Base-by-base conservation (phyloP, 2,797 vertebrate species). In the Gadopsis marmoratus region DNA sequence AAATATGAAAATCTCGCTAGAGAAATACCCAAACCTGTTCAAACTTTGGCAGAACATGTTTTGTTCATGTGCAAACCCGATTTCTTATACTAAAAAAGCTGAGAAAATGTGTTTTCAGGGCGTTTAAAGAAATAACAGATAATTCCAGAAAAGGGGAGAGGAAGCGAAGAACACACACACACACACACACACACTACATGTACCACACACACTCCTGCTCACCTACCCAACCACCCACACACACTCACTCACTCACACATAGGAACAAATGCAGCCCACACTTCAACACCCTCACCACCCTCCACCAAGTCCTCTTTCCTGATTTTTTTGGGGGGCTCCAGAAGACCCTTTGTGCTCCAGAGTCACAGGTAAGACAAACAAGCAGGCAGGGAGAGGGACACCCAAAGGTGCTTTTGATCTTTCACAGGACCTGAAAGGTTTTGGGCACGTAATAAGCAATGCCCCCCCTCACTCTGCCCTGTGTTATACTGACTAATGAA, bases 191-290 rank as follows among this genome's bases (percentile, higher is more conserved):
- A 71, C 31, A 68, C 10, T 48, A 1, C 11, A 4, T 35, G 7
- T 53, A 55, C 48, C 75, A 86, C 81, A 79, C 74, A 82, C 59
- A 59, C 53, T 60, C 35, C 51, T 19, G 50, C 43, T 43, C 66
- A 41, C 21, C 50, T 58, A 45, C 50, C 26, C 19, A 79, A 69
- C 74, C 82, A 60, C 65, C 64, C 68, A 72, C 74, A 39, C 37
- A 39, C 68, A 70, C 74, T 64, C 69, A 77, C 70, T 41, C 65
- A 75, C 59, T 59, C 68, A 65, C 75, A 83, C 41, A 75, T 0
- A 60, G 61, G 65, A 84, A 79, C 83, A 91, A 90, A 90, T 82
- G 86, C 41, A 66, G 17, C 21, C 66, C 71, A 67, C 74, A 77
- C 60, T 29, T 81, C 54, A 76, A 21, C 76, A 54, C 70, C 45